These are phyloP conservation scores for Chaenogobius annularis DNA, from an alignment of 2,113 vertebrate species.

Conservation along the genomic window DNA sequence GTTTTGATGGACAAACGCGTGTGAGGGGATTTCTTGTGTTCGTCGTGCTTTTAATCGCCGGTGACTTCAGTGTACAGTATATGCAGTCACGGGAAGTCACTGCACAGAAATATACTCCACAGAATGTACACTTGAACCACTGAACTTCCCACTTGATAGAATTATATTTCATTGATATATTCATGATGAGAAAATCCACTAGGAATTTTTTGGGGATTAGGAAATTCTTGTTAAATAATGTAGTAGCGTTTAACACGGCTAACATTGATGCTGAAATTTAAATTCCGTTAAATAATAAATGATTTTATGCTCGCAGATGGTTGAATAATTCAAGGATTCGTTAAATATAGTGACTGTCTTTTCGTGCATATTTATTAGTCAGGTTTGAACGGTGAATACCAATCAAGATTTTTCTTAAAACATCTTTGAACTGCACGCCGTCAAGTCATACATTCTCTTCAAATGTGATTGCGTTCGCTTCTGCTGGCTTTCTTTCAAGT, in stretches of 20 bases:
- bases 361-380: background rate
- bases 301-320: background rate
- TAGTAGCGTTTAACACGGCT: background rate
- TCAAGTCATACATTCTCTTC: background rate
- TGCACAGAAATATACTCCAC: too few species aligned
- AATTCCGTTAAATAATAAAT: background rate
- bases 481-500: background rate
- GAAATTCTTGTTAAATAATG: background rate
- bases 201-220: background rate
- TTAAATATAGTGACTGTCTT: background rate
- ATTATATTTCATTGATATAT: background rate
- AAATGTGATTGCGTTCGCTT: background rate
- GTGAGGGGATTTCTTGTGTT: too few species aligned
- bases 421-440: background rate
- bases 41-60: too few species aligned
- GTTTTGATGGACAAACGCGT: too few species aligned
- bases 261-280: background rate
- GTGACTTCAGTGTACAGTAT: too few species aligned
- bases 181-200: background rate
- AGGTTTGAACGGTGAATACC: background rate
- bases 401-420: background rate
- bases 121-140: too few species aligned
- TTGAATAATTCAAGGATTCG: background rate
- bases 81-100: too few species aligned
- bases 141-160: too few species aligned